Percentiles rank a stretch among this genome's conserved stretches.
Conservation (phyloP, 2,888 invertebrate species). For the Andricus curvator region DNA sequence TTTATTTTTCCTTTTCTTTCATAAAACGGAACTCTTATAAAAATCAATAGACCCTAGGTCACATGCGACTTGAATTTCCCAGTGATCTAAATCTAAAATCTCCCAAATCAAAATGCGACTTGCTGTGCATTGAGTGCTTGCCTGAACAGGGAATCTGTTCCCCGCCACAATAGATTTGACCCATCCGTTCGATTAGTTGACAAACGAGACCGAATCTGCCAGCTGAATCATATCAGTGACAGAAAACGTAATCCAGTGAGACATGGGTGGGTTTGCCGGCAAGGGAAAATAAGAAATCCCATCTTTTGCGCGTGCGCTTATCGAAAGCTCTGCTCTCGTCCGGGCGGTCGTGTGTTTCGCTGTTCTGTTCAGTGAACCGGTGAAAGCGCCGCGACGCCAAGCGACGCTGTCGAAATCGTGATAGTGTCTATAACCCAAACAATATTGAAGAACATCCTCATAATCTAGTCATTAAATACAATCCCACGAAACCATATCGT, state of each 20-base stretch:
- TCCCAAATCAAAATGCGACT: neutral
- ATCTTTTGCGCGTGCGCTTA: constrained; percentile 43
- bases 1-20: neutral
- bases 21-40: constrained; percentile 8
- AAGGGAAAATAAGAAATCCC: constrained; percentile 40
- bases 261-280: constrained; percentile 36
- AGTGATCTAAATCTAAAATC: constrained; percentile 7
- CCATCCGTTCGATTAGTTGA: neutral
- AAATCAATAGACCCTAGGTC: constrained; percentile 36
- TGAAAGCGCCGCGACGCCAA: constrained; percentile 53
- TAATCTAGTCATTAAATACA: neutral
- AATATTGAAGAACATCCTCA: neutral
- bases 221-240: constrained; percentile 23
- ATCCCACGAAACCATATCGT: neutral
- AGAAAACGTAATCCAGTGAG: constrained; percentile 26
- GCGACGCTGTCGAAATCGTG: constrained; percentile 37
- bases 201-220: neutral
- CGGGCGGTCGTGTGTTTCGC: constrained; percentile 45
- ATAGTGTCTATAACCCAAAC: neutral
- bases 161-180: neutral
- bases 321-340: constrained; percentile 41
- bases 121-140: neutral
- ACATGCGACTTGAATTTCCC: constrained; percentile 14
- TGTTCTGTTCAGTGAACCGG: constrained; percentile 57
- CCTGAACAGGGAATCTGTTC: neutral